Percentiles rank a stretch among this genome's conserved stretches.
Conservation (phyloP, 2,113 vertebrate species). For the Mus musculus region GRCm39 chr13:116065501-116066000, state of each 20-base stretch:
- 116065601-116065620: conserved; percentile 66
- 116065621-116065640: conserved; percentile 41
- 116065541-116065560: conserved; percentile 23
- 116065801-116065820: conserved; percentile 41
- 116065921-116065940: not conserved
- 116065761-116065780: conserved; percentile 71
- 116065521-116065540: conserved; percentile 32
- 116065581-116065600: conserved; percentile 59
- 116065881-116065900: not conserved
- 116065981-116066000: not conserved
- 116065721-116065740: conserved; percentile 76
- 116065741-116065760: conserved; percentile 71
- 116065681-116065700: conserved; percentile 82
- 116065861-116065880: conserved; percentile 49
- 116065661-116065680: conserved; percentile 72
- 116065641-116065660: conserved; percentile 75
- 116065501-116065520: conserved; percentile 36
- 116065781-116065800: conserved; percentile 62
- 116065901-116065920: conserved; percentile 40
- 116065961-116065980: not conserved
- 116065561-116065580: conserved; percentile 55
- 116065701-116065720: conserved; percentile 65
- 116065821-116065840: conserved; percentile 55
- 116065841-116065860: conserved; percentile 57
- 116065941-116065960: conserved; percentile 14